Percentiles rank a stretch among this genome's conserved stretches.
Conservation (phyloP, 2,888 invertebrate genomes). For the Mesochorus sp. region DNA sequence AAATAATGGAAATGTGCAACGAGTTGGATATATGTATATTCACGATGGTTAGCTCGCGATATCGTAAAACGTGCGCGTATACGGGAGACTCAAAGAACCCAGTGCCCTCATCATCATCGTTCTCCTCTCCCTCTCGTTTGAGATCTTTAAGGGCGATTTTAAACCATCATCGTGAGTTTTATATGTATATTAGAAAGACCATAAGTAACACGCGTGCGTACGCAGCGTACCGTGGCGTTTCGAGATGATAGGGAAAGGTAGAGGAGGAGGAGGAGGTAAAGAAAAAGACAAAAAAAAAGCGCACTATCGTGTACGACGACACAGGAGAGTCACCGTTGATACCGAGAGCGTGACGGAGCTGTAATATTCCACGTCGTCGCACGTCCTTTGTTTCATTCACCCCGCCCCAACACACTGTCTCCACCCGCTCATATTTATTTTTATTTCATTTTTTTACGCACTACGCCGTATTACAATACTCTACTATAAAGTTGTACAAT, state of each 20-base stretch:
- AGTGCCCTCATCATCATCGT: slow-evolving; percentile 51
- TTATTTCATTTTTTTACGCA: slow-evolving; percentile 17
- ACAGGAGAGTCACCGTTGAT: slow-evolving; percentile 56
- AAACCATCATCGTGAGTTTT: slow-evolving; percentile 45
- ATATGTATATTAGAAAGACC: neutral
- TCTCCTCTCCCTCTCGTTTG: neutral
- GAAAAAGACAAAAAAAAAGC: slow-evolving; percentile 9
- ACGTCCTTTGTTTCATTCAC: slow-evolving; percentile 63
- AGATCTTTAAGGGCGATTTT: slow-evolving; percentile 54
- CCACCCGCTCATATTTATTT: neutral
- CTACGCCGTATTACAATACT: slow-evolving; percentile 25
- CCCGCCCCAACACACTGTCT: slow-evolving; percentile 7
- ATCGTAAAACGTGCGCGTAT: neutral
- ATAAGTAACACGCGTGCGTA: slow-evolving; percentile 66
- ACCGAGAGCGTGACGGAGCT: slow-evolving; percentile 58
- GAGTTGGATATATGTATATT: neutral
- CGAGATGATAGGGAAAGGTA: slow-evolving; percentile 40
- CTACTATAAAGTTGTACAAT: slow-evolving; percentile 40
- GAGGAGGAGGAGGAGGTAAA: neutral
- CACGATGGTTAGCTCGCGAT: too few species aligned
- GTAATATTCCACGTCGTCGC: slow-evolving; percentile 29
- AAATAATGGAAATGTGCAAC: neutral
- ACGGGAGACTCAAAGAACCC: neutral
- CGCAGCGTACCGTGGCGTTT: slow-evolving; percentile 71
- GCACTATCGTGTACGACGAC: neutral